These are phyloP conservation scores for Paguma larvata DNA, from an alignment of 2,797 vertebrate genomes.

Conservation along the genomic window DNA sequence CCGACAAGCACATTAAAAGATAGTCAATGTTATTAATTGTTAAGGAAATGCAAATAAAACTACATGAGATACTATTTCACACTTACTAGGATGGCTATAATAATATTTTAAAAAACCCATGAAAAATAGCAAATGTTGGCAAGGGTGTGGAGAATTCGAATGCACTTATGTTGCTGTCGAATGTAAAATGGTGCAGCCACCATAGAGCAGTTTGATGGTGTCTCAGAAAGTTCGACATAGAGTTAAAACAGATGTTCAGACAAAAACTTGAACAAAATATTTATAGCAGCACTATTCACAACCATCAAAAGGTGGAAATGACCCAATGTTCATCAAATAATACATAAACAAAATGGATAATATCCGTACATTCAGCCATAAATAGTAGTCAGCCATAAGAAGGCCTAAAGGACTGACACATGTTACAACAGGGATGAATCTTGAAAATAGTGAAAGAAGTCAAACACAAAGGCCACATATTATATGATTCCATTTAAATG, in stretches of 20 bases:
- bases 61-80: neutral
- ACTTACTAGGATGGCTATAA: neutral
- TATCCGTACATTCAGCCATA: neutral
- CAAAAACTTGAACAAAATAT: conserved; percentile 2
- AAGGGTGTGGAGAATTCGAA: neutral
- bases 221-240: neutral
- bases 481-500: neutral
- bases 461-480: neutral
- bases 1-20: neutral
- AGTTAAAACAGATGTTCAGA: conserved; percentile 20
- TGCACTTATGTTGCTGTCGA: neutral
- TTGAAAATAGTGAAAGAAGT: neutral
- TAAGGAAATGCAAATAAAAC: neutral
- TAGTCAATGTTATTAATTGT: neutral
- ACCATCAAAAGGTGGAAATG: neutral
- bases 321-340: neutral
- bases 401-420: neutral
- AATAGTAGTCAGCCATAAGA: neutral
- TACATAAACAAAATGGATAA: neutral
- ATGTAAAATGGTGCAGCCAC: neutral
- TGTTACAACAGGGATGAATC: neutral
- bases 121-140: neutral
- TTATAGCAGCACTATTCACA: neutral
- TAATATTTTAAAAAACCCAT: neutral
- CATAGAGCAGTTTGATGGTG: neutral